A percentile compares a stretch with the other conserved stretches of the same genome.
phyloP scores from a whole-genome alignment of 2,888 invertebrate species.

The Cordilura impudica region DNA sequence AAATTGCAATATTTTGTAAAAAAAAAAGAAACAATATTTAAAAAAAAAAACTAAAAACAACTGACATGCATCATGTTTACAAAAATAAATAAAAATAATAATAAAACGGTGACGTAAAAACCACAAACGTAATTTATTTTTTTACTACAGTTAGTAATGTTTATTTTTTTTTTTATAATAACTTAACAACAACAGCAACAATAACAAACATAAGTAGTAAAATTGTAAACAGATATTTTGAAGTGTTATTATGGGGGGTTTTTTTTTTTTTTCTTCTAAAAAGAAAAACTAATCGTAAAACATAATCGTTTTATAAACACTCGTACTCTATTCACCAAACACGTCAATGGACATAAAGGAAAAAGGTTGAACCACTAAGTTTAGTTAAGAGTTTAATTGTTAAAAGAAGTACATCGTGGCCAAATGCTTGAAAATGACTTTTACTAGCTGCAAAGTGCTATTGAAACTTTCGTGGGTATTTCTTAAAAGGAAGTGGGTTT shows the following conservation, averaged over 20 bases:
- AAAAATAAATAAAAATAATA: slow-evolving; percentile 10
- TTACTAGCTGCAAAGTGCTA: too few species aligned
- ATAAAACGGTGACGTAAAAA: slow-evolving; percentile 54
- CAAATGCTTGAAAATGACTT: too few species aligned
- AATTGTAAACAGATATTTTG: background rate
- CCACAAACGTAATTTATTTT: slow-evolving; percentile 55
- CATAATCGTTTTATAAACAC: background rate
- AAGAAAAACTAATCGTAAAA: background rate
- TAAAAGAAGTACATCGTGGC: too few species aligned
- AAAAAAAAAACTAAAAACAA: background rate
- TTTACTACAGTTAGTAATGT: background rate
- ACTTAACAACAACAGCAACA: too few species aligned
- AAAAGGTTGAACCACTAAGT: too few species aligned
- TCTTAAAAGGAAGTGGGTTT: background rate
- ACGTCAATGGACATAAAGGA: too few species aligned
- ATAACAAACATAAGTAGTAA: background rate
- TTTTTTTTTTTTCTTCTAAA: background rate
- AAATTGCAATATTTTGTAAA: background rate
- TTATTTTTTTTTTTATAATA: background rate
- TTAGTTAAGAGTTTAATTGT: too few species aligned
- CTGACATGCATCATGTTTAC: slow-evolving; percentile 36
- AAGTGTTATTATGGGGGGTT: background rate
- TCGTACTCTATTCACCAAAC: too few species aligned
- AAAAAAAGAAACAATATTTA: background rate
- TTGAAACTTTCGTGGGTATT: too few species aligned